phyloP scores from a whole-genome alignment of 2,888 invertebrate species.

The Pterostichus niger region DNA sequence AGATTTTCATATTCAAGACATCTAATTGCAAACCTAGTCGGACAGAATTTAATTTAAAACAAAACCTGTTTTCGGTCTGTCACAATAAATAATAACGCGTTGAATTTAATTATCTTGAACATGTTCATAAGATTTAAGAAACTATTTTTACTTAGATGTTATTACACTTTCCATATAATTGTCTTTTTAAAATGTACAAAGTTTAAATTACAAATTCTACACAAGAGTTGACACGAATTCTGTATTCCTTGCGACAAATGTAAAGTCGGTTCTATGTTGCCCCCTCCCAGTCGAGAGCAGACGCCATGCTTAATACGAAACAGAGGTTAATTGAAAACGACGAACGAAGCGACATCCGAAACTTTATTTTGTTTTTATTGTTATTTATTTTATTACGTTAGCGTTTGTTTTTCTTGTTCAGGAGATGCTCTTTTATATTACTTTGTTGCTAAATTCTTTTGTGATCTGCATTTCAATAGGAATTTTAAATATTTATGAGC shows the following conservation, averaged over 20 bases:
- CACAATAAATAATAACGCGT: constrained; percentile 11
- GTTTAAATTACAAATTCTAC: constrained; percentile 54
- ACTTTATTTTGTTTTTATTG: constrained; percentile 48
- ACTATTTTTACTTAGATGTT: constrained; percentile 23
- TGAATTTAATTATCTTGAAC: constrained; percentile 25
- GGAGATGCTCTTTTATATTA: constrained; percentile 34
- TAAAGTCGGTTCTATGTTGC: constrained; percentile 27
- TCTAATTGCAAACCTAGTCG: constrained; percentile 14
- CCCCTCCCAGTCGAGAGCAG: not conserved
- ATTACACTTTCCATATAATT: constrained; percentile 47
- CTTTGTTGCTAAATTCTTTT: constrained; percentile 46
- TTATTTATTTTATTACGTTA: constrained; percentile 42
- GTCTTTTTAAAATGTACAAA: constrained; percentile 34
- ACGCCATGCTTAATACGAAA: constrained; percentile 54
- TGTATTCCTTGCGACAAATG: constrained; percentile 54
- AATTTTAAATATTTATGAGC: constrained; percentile 34
- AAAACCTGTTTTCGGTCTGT: constrained; percentile 1
- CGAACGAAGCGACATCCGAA: constrained; percentile 35
- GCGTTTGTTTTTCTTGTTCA: constrained; percentile 33
- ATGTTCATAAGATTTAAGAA: not conserved
- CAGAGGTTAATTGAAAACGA: constrained; percentile 58
- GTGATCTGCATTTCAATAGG: constrained; percentile 37
- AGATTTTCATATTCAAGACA: constrained; percentile 18
- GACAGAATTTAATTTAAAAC: constrained; percentile 32
- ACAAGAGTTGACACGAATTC: constrained; percentile 16